Conservation (phyloP, 92 coral and sea anemone genomes). For the Phymanthus crucifer region DNA sequence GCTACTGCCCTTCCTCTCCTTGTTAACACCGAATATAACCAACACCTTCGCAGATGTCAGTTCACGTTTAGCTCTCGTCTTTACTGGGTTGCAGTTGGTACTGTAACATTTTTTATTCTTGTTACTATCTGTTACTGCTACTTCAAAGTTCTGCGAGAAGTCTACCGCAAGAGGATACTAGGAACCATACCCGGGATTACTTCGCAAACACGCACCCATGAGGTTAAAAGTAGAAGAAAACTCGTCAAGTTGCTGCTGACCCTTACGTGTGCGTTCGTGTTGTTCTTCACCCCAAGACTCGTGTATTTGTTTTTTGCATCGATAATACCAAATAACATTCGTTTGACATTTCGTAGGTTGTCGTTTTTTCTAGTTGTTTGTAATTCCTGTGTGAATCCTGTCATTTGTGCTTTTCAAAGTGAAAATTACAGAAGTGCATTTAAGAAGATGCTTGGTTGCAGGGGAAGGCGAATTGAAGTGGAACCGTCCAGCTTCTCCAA, state of each 20-base stretch:
- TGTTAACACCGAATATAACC: conserved; percentile 50
- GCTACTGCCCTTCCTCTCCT: conserved; percentile 46
- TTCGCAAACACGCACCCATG: conserved; percentile 17
- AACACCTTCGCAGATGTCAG: conserved; percentile 27
- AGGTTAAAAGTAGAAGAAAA: conserved; percentile 36
- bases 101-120: conserved; percentile 24
- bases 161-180: conserved; percentile 24
- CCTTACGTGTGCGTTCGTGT: conserved; percentile 42
- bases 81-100: conserved; percentile 57
- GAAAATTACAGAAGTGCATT: conserved; percentile 49
- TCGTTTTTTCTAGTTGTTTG: conserved; percentile 51
- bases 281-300: conserved; percentile 50
- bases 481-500: not conserved
- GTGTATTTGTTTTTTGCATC: conserved; percentile 49
- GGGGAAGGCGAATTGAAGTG: not conserved
- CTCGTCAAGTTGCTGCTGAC: conserved; percentile 39
- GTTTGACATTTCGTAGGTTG: conserved; percentile 33
- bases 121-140: conserved; percentile 54
- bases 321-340: conserved; percentile 4
- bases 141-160: conserved; percentile 44
- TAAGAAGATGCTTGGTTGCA: not conserved
- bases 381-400: conserved; percentile 61
- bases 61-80: conserved; percentile 41
- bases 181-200: conserved; percentile 20
- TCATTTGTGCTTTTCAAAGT: conserved; percentile 54